A percentile compares a stretch with the other conserved stretches of the same genome.
Conservation (phyloP, 1,140 invertebrate species). For the Tetramorium parvispinum region DNA sequence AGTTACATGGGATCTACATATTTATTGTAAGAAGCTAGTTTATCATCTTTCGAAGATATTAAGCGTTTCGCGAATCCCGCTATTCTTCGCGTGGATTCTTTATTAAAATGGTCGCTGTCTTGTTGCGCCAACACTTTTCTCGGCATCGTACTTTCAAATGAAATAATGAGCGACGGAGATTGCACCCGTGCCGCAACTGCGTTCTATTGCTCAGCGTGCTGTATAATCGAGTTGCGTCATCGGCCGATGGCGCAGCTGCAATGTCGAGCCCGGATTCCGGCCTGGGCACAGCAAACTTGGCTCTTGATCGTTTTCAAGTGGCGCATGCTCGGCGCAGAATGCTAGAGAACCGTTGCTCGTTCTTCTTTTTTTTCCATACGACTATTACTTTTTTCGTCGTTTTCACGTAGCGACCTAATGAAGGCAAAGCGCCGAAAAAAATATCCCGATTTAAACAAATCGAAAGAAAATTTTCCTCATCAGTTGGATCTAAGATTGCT, state of each 20-base stretch:
- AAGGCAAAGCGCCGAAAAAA: slow-evolving; percentile 17
- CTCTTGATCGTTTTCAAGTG: slow-evolving; percentile 60
- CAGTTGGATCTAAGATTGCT: not conserved
- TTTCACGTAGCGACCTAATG: slow-evolving; percentile 26
- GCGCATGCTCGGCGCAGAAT: slow-evolving; percentile 47
- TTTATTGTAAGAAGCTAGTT: slow-evolving; percentile 23
- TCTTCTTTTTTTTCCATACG: not conserved
- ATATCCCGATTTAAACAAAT: not conserved
- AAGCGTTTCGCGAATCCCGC: not conserved
- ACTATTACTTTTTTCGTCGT: slow-evolving; percentile 3
- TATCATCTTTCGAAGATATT: not conserved
- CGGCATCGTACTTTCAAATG: slow-evolving; percentile 43
- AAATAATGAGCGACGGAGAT: slow-evolving; percentile 45
- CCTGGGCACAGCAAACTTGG: slow-evolving; percentile 57
- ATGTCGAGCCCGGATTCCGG: slow-evolving; percentile 53
- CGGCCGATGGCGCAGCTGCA: slow-evolving; percentile 46
- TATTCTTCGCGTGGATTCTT: slow-evolving; percentile 4
- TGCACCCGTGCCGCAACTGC: slow-evolving; percentile 30
- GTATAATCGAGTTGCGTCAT: slow-evolving; percentile 69
- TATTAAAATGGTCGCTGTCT: slow-evolving; percentile 19
- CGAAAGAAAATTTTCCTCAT: not conserved
- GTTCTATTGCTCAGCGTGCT: slow-evolving; percentile 58
- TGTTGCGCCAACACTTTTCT: slow-evolving; percentile 24
- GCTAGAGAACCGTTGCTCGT: not conserved
- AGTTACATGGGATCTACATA: not conserved